A percentile compares a stretch with the other conserved stretches of the same genome.
phyloP scores from a whole-genome alignment of 2,888 invertebrate species.

The Thera britannica region DNA sequence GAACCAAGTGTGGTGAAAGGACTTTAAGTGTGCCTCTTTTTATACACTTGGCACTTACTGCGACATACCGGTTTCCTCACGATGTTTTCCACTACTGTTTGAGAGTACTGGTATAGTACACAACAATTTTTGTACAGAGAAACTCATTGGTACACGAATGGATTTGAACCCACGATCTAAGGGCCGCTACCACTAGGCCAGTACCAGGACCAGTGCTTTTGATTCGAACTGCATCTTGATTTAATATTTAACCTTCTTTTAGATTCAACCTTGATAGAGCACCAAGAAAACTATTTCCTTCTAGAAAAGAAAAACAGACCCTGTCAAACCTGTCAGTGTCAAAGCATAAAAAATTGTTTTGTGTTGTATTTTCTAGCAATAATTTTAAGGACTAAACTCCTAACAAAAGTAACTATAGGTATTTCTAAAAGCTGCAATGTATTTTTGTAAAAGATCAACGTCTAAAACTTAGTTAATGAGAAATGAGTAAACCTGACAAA shows the following conservation, averaged over 20 bases:
- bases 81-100: too few relatives aligned
- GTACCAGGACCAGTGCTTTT: too few relatives aligned
- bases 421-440: conserved; percentile 44
- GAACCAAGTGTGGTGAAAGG: too few relatives aligned
- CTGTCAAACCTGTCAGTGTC: conserved; percentile 24
- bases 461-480: conserved; percentile 52
- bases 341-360: conserved; percentile 34
- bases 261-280: background rate
- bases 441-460: conserved; percentile 34
- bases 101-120: too few relatives aligned
- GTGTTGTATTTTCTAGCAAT: conserved; percentile 31
- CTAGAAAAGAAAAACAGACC: conserved; percentile 28
- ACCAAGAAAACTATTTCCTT: conserved; percentile 8
- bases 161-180: too few relatives aligned
- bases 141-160: too few relatives aligned
- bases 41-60: too few relatives aligned
- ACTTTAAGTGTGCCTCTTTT: too few relatives aligned
- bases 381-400: conserved; percentile 20
- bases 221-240: too few relatives aligned
- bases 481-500: conserved; percentile 66
- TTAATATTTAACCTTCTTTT: background rate
- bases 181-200: too few relatives aligned
- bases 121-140: too few relatives aligned
- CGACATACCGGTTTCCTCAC: too few relatives aligned
- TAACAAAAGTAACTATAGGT: conserved; percentile 37